Conservation (phyloP, 2,888 invertebrate genomes). For the Standfussiana lucernea region DNA sequence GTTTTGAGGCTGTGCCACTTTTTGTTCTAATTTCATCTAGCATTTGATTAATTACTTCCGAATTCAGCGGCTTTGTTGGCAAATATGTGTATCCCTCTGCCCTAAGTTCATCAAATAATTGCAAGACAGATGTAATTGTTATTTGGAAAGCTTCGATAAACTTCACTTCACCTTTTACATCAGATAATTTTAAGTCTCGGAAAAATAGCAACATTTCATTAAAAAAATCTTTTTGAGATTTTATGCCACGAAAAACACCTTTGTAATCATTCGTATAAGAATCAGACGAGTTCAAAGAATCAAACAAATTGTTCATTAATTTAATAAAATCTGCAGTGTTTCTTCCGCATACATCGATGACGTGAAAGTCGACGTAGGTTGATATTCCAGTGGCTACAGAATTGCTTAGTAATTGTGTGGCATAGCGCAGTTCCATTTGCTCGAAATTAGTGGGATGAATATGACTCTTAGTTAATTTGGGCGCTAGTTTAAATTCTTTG, state of each 20-base stretch:
- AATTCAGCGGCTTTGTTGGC: slow-evolving; percentile 35
- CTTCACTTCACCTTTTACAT: slow-evolving; percentile 8
- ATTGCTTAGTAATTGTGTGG: slow-evolving; percentile 69
- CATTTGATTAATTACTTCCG: slow-evolving; percentile 30
- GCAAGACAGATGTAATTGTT: slow-evolving; percentile 51
- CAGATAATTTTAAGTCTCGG: slow-evolving; percentile 19
- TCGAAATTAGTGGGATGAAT: slow-evolving; percentile 67
- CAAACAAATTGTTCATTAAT: slow-evolving; percentile 55
- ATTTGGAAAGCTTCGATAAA: slow-evolving; percentile 49
- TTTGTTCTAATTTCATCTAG: slow-evolving; percentile 37
- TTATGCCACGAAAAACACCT: slow-evolving; percentile 18
- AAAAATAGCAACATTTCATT: slow-evolving; percentile 43
- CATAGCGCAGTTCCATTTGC: slow-evolving; percentile 66
- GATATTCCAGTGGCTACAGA: slow-evolving; percentile 68
- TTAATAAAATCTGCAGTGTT: slow-evolving; percentile 49
- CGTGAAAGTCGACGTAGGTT: slow-evolving; percentile 35
- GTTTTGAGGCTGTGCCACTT: slow-evolving; percentile 16
- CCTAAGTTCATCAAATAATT: slow-evolving; percentile 42
- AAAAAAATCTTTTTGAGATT: slow-evolving; percentile 28
- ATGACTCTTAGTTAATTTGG: slow-evolving; percentile 69
- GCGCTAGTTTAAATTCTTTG: slow-evolving; percentile 59
- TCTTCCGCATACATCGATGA: slow-evolving; percentile 28
- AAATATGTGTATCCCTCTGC: slow-evolving; percentile 46
- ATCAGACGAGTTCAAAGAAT: slow-evolving; percentile 59
- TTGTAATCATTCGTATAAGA: slow-evolving; percentile 5